phyloP scores from a whole-genome alignment of 1,140 invertebrate genomes.

The Camponotus pennsylvanicus region DNA sequence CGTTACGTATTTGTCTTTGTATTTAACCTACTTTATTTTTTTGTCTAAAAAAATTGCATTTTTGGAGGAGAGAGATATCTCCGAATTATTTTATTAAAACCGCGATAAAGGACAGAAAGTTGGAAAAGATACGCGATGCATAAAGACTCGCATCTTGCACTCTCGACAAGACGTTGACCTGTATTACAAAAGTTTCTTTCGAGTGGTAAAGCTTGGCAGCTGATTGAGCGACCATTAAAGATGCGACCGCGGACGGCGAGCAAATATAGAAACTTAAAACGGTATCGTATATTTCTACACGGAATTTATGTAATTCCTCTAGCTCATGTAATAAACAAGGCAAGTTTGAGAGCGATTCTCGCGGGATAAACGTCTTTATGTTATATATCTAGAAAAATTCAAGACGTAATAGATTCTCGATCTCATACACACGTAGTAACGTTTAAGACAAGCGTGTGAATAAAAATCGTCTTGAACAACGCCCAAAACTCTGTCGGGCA shows the following conservation, averaged over 20 bases:
- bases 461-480: constrained; percentile 39
- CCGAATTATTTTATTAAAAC: constrained; percentile 1
- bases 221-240: constrained; percentile 48
- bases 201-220: constrained; percentile 52
- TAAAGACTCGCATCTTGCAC: background rate
- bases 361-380: background rate
- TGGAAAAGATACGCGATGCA: background rate
- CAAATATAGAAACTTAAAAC: constrained; percentile 42
- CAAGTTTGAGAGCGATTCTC: background rate
- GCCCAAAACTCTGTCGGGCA: constrained; percentile 15
- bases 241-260: constrained; percentile 8
- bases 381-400: background rate
- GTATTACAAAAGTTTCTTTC: constrained; percentile 59
- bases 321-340: background rate
- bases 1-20: background rate
- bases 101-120: background rate
- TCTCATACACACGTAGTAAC: background rate
- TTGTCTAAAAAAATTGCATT: background rate
- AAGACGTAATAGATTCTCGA: background rate
- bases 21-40: background rate
- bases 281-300: background rate
- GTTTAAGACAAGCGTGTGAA: background rate
- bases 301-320: constrained; percentile 9
- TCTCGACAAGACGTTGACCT: constrained; percentile 50
- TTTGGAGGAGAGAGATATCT: background rate